Percentiles rank a stretch among this genome's conserved stretches.
phyloP scores from a whole-genome alignment of 2,113 vertebrate genomes.

The Oreocharis arfaki region DNA sequence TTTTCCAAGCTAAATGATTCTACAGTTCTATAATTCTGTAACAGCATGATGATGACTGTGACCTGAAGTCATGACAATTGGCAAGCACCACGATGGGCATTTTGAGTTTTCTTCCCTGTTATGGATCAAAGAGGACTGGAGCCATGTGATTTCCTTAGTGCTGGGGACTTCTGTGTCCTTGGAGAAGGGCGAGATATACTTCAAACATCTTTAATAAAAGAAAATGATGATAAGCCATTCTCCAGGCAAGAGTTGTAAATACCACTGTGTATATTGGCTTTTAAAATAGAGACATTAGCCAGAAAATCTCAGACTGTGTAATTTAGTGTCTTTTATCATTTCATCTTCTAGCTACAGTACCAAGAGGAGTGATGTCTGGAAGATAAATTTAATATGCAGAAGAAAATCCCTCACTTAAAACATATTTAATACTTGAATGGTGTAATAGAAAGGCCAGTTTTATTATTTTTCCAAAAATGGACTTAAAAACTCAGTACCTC shows the following conservation, averaged over 20 bases:
- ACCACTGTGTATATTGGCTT: conserved; percentile 25
- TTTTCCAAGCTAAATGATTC: not conserved
- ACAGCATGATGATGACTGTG: not conserved
- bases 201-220: conserved; percentile 39
- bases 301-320: conserved; percentile 14
- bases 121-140: not conserved
- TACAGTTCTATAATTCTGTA: not conserved
- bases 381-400: conserved; percentile 5
- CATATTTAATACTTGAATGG: not conserved
- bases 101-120: not conserved
- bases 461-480: conserved; percentile 29
- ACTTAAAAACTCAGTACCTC: not conserved
- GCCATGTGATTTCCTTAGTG: not conserved
- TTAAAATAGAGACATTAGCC: conserved; percentile 5
- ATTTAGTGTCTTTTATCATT: conserved; percentile 43
- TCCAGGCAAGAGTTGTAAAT: conserved; percentile 38
- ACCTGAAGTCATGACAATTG: not conserved
- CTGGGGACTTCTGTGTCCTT: not conserved
- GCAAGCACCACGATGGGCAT: not conserved
- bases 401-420: conserved; percentile 16
- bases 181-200: not conserved
- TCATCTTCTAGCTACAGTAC: not conserved
- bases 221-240: conserved; percentile 12
- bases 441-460: not conserved
- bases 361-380: conserved; percentile 13